A percentile compares a stretch with the other conserved stretches of the same genome.
phyloP scores from a whole-genome alignment of 2,113 vertebrate genomes.

The Motacilla alba region DNA sequence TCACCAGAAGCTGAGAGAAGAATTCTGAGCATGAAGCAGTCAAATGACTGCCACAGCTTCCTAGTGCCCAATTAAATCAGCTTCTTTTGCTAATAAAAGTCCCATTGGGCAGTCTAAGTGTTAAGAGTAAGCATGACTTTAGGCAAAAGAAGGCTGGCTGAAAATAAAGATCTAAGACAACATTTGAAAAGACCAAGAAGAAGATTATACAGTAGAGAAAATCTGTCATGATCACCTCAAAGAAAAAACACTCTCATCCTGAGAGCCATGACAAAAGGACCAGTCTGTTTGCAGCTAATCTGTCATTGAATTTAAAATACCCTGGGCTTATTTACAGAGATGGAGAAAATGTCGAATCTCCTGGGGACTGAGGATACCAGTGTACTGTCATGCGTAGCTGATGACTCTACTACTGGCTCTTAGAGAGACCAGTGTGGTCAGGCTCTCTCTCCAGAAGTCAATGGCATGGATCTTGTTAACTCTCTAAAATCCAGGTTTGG shows the following conservation, averaged over 20 bases:
- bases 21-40: neutral
- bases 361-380: neutral
- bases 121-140: neutral
- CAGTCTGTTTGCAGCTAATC: neutral
- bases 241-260: neutral
- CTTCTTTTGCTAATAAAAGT: neutral
- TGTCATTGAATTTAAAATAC: neutral
- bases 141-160: neutral
- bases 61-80: neutral
- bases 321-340: neutral
- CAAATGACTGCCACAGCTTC: neutral
- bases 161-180: neutral
- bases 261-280: neutral
- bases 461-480: neutral
- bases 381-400: neutral
- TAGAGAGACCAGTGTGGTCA: no score
- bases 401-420: neutral
- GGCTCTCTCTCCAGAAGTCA: no score
- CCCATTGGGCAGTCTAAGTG: neutral
- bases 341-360: neutral
- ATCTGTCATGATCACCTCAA: neutral
- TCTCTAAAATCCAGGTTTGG: neutral
- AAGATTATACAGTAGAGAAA: neutral
- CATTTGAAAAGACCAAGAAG: neutral
- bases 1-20: neutral